A percentile compares a stretch with the other conserved stretches of the same genome.
Conservation (phyloP, 2,113 vertebrate genomes). For the Oriolus oriolus region DNA sequence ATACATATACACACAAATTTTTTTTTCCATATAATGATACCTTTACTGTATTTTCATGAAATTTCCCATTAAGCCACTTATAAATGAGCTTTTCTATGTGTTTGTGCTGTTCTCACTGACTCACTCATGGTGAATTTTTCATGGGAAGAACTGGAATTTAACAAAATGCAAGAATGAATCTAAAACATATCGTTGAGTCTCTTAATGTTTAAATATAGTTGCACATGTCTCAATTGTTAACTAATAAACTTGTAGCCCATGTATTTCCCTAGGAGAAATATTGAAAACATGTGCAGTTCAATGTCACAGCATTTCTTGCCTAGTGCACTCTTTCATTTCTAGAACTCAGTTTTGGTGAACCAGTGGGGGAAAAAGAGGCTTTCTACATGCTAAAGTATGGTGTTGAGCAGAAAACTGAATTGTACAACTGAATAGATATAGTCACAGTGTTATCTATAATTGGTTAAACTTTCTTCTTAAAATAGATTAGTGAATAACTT, state of each 20-base stretch:
- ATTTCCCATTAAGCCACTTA: neutral
- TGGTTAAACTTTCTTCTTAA: neutral
- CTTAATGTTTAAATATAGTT: neutral
- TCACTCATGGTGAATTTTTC: neutral
- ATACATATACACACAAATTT: accelerated
- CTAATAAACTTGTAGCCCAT: neutral
- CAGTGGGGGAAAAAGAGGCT: neutral
- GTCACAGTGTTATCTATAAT: neutral
- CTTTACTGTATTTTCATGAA: neutral
- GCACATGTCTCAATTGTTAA: neutral
- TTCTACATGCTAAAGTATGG: neutral
- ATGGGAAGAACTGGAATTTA: neutral
- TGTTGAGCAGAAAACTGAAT: neutral
- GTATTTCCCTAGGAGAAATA: neutral
- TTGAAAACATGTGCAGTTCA: neutral
- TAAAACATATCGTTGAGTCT: neutral
- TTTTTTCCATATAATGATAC: neutral
- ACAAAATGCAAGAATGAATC: neutral
- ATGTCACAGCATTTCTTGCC: neutral
- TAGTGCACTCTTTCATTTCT: neutral
- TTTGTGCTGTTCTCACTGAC: neutral
- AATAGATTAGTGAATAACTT: neutral
- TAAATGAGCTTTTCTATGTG: neutral
- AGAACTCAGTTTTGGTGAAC: neutral
- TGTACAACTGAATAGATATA: neutral